These are phyloP conservation scores for Telmatochromis brachygnathus DNA, from an alignment of 2,113 vertebrate genomes.

Conservation along the genomic window DNA sequence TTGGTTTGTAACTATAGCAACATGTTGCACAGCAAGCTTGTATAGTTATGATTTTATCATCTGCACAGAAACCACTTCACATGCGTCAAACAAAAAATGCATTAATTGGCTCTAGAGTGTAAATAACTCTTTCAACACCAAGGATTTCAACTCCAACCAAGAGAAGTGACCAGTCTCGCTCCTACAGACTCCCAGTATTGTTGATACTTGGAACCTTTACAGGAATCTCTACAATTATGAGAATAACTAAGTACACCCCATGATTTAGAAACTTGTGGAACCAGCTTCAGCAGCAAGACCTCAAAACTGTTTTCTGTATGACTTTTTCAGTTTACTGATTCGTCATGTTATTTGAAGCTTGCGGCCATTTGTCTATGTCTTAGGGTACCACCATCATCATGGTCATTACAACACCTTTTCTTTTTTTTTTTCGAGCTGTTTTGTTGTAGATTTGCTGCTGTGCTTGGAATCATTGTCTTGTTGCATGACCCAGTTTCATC, in stretches of 20 bases:
- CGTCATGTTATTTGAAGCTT: neutral
- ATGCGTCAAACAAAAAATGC: neutral
- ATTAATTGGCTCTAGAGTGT: neutral
- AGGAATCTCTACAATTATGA: neutral
- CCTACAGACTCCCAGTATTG: neutral
- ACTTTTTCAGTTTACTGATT: neutral
- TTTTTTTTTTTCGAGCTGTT: fast-evolving
- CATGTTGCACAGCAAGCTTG: neutral
- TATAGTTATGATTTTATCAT: neutral
- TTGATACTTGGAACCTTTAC: neutral
- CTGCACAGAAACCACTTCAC: neutral
- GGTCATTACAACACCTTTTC: neutral
- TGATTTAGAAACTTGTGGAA: neutral
- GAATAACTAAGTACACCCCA: neutral
- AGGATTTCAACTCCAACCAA: neutral
- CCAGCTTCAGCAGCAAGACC: neutral
- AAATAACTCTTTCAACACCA: neutral
- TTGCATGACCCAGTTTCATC: neutral
- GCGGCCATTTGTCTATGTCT: neutral
- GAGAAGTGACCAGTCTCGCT: neutral
- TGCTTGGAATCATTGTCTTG: neutral
- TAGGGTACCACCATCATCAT: neutral
- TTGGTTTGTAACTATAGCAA: neutral
- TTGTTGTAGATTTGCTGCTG: neutral
- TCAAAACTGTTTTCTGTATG: neutral